Evolutionary conservation across 2,797 vertebrate genomes (phyloP).

Genomic region (Hozukius guyotensis): DNA sequence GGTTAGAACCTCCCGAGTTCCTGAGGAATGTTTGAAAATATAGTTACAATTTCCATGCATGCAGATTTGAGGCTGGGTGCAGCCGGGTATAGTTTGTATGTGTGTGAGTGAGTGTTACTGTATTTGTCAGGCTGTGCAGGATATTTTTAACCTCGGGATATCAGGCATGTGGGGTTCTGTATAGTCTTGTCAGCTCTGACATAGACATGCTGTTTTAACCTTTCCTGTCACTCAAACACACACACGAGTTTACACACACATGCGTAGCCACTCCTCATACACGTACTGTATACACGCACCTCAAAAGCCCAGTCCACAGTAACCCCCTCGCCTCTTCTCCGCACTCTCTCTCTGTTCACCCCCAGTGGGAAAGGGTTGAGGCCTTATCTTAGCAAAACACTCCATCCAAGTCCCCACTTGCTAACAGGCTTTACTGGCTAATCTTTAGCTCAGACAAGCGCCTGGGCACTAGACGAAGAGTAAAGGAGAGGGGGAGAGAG

Average conservation of each 20-base stretch:
- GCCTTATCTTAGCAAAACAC: conserved; percentile 83
- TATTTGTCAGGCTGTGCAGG: neutral
- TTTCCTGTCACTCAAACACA: conserved; percentile 25
- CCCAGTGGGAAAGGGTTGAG: conserved; percentile 73
- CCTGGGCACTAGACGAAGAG: conserved; percentile 63
- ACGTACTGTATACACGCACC: conserved; percentile 20
- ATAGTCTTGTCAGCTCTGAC: conserved; percentile 19
- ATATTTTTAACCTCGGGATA: conserved; percentile 3
- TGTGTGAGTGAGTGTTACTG: neutral
- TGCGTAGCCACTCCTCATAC: conserved; percentile 6
- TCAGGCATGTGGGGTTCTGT: neutral
- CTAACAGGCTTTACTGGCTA: conserved; percentile 83
- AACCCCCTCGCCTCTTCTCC: conserved; percentile 52
- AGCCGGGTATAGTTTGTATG: neutral
- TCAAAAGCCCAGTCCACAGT: conserved; percentile 33
- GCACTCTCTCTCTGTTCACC: conserved; percentile 48
- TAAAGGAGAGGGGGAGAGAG: conserved; percentile 47
- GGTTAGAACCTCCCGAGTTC: conserved; percentile 45
- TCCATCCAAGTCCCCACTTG: conserved; percentile 74
- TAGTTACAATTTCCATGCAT: neutral
- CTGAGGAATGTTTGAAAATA: conserved; percentile 43
- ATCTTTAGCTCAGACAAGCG: conserved; percentile 80
- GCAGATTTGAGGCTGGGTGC: conserved; percentile 10
- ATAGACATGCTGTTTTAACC: conserved; percentile 22
- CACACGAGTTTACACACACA: neutral